Conservation (phyloP, 2,797 vertebrate species). For the Acropternis orthonyx region DNA sequence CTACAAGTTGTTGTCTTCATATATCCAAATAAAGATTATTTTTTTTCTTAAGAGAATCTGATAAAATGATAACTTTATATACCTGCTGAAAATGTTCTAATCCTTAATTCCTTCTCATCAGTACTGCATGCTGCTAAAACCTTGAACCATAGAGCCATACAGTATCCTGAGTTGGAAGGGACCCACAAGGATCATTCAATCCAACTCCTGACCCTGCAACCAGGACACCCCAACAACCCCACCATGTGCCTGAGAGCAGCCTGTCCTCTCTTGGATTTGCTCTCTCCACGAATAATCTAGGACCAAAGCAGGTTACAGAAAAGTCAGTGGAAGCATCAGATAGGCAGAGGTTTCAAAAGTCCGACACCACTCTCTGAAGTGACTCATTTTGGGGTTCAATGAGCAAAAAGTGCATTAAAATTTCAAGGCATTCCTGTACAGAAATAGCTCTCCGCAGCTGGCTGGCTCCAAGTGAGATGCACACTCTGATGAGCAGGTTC, state of each 20-base stretch:
- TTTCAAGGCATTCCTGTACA: conserved; percentile 31
- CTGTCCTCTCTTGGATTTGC: background rate
- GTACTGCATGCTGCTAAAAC: background rate
- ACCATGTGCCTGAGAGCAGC: background rate
- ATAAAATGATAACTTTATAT: background rate
- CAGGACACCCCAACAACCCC: background rate
- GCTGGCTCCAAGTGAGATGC: conserved; percentile 8
- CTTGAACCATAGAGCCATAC: background rate
- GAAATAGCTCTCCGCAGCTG: conserved; percentile 42
- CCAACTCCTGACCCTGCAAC: background rate
- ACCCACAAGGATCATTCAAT: accelerated
- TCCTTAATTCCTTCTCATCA: background rate
- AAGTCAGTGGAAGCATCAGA: conserved; percentile 6
- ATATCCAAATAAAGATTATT: background rate
- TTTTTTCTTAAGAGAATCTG: background rate
- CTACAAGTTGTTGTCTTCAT: background rate
- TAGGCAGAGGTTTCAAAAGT: background rate
- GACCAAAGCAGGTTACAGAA: background rate
- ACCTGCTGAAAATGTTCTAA: background rate
- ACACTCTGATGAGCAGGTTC: conserved; percentile 16
- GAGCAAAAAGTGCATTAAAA: conserved; percentile 28
- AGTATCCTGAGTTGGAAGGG: background rate
- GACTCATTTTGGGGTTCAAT: conserved; percentile 17
- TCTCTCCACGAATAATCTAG: background rate
- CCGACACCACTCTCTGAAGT: background rate